These are phyloP conservation scores for Callipepla californica DNA, from an alignment of 2,113 vertebrate species.

Conservation along the genomic window DNA sequence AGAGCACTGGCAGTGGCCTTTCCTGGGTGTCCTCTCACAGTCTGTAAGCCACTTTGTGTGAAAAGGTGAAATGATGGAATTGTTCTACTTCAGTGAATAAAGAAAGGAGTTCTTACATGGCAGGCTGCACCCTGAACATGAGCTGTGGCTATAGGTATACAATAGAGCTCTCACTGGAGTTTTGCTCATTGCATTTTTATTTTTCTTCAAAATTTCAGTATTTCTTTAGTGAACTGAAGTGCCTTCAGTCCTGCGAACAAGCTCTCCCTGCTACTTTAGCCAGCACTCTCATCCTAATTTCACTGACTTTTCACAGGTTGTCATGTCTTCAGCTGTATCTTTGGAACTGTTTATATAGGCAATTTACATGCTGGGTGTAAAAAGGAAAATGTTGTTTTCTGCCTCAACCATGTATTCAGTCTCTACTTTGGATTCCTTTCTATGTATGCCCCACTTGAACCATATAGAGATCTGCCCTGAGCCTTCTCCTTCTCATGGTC, in stretches of 20 bases:
- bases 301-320: neutral
- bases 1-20: neutral
- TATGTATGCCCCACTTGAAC: neutral
- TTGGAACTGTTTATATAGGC: neutral
- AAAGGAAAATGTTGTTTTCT: neutral
- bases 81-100: neutral
- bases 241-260: neutral
- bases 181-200: neutral
- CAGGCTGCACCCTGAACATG: neutral
- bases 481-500: neutral
- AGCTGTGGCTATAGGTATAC: neutral
- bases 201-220: neutral
- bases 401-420: neutral
- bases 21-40: neutral
- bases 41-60: neutral
- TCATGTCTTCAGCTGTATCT: neutral
- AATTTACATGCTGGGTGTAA: neutral
- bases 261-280: neutral
- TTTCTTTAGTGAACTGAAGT: neutral
- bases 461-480: neutral
- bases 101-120: neutral
- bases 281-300: neutral
- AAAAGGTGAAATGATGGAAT: neutral
- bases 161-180: neutral
- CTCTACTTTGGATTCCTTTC: neutral